Evolutionary conservation across 1,140 invertebrate species (phyloP).

Genomic region (Trissolcus basalis): DNA sequence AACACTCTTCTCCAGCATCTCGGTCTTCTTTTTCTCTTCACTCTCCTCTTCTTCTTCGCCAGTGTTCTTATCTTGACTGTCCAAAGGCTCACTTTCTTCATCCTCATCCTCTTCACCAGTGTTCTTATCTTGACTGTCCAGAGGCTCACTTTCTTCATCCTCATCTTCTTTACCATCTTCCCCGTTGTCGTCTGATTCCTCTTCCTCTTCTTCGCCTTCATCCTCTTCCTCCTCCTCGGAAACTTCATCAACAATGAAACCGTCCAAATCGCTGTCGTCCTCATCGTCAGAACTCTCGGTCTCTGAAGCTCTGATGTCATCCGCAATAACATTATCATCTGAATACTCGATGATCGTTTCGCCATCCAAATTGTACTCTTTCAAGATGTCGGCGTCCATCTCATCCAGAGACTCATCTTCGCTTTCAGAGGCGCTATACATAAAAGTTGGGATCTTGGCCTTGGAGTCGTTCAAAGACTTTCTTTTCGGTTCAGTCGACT

Average conservation of each 20-base stretch:
- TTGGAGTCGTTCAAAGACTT: slow-evolving; percentile 6
- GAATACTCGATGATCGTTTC: slow-evolving; percentile 32
- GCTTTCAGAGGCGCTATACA: slow-evolving; percentile 16
- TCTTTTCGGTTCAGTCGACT: slow-evolving; percentile 4
- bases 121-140: no score
- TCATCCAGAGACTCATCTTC: background rate
- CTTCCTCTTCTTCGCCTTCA: slow-evolving; percentile 5
- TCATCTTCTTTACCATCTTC: slow-evolving; percentile 15
- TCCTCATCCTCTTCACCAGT: slow-evolving; percentile 17
- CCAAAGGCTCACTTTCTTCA: slow-evolving; percentile 12
- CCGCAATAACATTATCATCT: slow-evolving; percentile 32
- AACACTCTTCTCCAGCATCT: slow-evolving; percentile 8
- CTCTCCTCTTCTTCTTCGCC: slow-evolving; percentile 23
- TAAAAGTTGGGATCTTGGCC: slow-evolving; percentile 14
- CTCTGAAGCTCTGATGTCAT: slow-evolving; percentile 23
- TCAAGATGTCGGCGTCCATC: slow-evolving; percentile 34
- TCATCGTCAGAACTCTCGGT: slow-evolving; percentile 27
- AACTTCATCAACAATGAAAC: slow-evolving; percentile 26
- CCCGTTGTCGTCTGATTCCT: slow-evolving; percentile 15
- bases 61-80: no score
- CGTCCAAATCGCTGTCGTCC: slow-evolving; percentile 9
- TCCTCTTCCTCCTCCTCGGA: slow-evolving; percentile 15
- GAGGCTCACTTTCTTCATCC: slow-evolving; percentile 5
- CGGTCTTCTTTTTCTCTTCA: slow-evolving; percentile 13
- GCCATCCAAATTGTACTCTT: slow-evolving; percentile 42